These are phyloP conservation scores for Planococcus citri DNA, from an alignment of 1,140 invertebrate genomes.

Conservation along the genomic window DNA sequence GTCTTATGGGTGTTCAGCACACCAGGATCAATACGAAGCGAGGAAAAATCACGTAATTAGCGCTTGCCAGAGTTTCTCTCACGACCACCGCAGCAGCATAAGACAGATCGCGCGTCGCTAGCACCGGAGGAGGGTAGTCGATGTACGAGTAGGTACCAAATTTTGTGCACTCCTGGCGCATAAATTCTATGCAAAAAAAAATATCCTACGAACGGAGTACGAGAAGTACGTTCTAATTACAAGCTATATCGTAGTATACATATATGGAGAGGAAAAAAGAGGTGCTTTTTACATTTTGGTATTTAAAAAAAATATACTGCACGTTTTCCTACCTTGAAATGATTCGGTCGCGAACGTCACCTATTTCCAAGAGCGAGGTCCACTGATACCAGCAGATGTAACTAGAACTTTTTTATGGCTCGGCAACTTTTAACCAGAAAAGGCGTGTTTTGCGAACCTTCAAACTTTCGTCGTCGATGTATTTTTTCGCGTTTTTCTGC, in stretches of 20 bases:
- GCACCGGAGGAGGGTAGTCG: too few relatives aligned
- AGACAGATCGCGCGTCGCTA: too few relatives aligned
- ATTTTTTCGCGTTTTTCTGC: neutral
- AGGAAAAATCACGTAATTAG: neutral
- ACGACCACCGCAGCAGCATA: too few relatives aligned
- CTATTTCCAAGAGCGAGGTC: neutral
- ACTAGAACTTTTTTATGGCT: constrained; percentile 3
- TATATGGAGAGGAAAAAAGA: neutral
- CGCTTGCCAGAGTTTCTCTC: neutral
- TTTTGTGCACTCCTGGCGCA: too few relatives aligned
- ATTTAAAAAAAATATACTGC: neutral
- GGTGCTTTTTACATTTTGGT: neutral
- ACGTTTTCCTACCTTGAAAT: neutral
- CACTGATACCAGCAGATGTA: neutral
- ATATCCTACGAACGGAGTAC: too few relatives aligned
- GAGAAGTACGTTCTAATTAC: too few relatives aligned
- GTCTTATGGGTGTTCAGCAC: neutral
- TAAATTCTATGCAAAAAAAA: too few relatives aligned
- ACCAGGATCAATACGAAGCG: neutral
- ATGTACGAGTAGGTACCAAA: too few relatives aligned
- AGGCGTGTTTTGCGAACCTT: neutral
- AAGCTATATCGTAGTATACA: too few relatives aligned
- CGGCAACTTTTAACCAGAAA: neutral
- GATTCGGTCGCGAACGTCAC: neutral
- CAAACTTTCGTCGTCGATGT: neutral